phyloP scores from a whole-genome alignment of 2,113 vertebrate genomes.

The Caloenas nicobarica region DNA sequence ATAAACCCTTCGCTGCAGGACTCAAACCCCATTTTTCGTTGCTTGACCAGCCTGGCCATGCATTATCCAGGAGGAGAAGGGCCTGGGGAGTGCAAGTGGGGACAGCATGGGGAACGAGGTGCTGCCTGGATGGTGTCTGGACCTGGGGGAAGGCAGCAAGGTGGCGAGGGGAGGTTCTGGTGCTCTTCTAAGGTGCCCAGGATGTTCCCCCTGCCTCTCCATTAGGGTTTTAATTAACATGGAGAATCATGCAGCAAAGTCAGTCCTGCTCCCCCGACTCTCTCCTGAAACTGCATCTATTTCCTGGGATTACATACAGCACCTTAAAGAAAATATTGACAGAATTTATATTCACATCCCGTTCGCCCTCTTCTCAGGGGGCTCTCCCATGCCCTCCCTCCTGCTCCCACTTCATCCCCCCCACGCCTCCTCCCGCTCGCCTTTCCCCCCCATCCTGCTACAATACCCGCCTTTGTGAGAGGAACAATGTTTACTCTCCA shows the following conservation, averaged over 20 bases:
- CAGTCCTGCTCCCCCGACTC: neutral
- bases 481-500: conserved; percentile 59
- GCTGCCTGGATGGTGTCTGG: neutral
- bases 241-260: neutral
- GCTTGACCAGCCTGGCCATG: neutral
- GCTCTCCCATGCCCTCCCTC: neutral
- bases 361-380: conserved; percentile 32
- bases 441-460: neutral
- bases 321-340: conserved; percentile 74
- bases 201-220: neutral
- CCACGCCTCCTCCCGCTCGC: neutral
- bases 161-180: neutral
- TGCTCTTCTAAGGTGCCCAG: neutral
- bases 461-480: conserved; percentile 64
- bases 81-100: neutral
- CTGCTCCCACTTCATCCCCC: conserved; percentile 1
- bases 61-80: neutral
- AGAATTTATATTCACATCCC: conserved; percentile 71
- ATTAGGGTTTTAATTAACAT: neutral
- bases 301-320: conserved; percentile 57
- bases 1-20: neutral
- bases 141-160: neutral
- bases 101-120: neutral
- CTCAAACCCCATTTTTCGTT: neutral
- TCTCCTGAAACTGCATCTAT: conserved; percentile 37